Evolutionary conservation across 2,888 invertebrate genomes (phyloP).

Genomic region (Busseola fusca): DNA sequence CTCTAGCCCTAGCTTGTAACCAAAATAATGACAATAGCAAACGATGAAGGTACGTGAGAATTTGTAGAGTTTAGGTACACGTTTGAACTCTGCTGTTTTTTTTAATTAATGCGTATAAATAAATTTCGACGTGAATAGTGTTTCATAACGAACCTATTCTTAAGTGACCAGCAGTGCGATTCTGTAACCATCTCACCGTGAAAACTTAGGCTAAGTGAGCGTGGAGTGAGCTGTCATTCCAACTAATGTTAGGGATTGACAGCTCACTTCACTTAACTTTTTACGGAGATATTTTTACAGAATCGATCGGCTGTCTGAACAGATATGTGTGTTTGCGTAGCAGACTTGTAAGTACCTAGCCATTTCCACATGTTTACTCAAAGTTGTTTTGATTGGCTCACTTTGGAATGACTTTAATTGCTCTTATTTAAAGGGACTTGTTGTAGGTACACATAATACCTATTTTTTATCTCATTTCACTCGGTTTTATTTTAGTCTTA

Average conservation of each 20-base stretch:
- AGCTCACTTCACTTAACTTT: too few relatives aligned
- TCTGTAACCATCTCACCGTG: too few relatives aligned
- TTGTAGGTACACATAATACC: conserved; percentile 14
- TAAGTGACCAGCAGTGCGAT: not conserved
- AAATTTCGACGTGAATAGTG: conserved; percentile 36
- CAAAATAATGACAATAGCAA: conserved; percentile 25
- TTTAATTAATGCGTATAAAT: too few relatives aligned
- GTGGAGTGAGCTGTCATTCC: too few relatives aligned
- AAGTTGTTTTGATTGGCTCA: conserved; percentile 5
- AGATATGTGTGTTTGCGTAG: conserved; percentile 15
- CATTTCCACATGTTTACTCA: conserved; percentile 1
- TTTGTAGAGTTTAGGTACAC: conserved; percentile 8
- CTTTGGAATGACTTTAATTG: conserved; percentile 16
- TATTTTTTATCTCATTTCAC: conserved; percentile 35
- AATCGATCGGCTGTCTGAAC: not conserved
- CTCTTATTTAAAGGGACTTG: conserved; percentile 14
- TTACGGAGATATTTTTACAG: too few relatives aligned
- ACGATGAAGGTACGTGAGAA: conserved; percentile 5
- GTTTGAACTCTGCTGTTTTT: conserved; percentile 15
- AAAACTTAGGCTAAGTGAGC: too few relatives aligned
- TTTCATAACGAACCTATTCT: conserved; percentile 9
- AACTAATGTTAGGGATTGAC: too few relatives aligned
- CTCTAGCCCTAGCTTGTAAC: conserved; percentile 8
- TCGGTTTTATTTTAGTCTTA: conserved; percentile 23
- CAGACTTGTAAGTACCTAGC: conserved; percentile 8